These are phyloP conservation scores for Cerceris ruficornis DNA, from an alignment of 2,888 invertebrate genomes.

Conservation along the genomic window DNA sequence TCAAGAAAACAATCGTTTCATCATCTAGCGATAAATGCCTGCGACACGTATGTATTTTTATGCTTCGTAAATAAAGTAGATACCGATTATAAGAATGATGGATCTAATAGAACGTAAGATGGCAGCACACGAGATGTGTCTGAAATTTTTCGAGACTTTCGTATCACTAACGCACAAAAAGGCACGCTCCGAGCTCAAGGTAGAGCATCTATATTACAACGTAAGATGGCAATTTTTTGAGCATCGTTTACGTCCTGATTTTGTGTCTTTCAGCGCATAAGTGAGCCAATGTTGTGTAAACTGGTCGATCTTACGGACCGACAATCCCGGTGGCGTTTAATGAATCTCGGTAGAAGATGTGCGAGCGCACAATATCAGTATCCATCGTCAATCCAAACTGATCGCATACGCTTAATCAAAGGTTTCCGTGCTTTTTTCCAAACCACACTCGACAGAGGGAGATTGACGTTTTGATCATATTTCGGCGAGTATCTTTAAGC, in stretches of 20 bases:
- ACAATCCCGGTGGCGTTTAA: conserved; percentile 52
- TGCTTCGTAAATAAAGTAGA: not conserved
- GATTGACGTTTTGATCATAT: conserved; percentile 30
- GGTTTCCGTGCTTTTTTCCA: conserved; percentile 46
- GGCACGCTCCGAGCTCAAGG: conserved; percentile 9
- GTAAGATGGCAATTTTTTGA: conserved; percentile 56
- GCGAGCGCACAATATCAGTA: conserved; percentile 26
- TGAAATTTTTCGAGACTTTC: conserved; percentile 8
- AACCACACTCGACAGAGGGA: conserved; percentile 41
- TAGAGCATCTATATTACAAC: conserved; percentile 30
- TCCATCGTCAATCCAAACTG: conserved; percentile 25
- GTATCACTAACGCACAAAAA: conserved; percentile 9
- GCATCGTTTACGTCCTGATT: conserved; percentile 33
- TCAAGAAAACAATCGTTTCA: not conserved
- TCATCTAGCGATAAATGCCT: not conserved
- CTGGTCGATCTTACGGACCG: conserved; percentile 17
- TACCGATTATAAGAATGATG: not conserved
- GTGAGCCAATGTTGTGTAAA: conserved; percentile 62
- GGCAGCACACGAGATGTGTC: not conserved
- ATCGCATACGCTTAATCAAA: conserved; percentile 46
- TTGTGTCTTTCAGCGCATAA: conserved; percentile 29
- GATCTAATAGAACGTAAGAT: not conserved
- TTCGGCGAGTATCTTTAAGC: conserved; percentile 14
- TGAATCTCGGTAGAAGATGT: conserved; percentile 44
- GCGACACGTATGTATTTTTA: not conserved